Evolutionary conservation across 2,888 invertebrate genomes (phyloP).

Genomic region (Furcula furcula): DNA sequence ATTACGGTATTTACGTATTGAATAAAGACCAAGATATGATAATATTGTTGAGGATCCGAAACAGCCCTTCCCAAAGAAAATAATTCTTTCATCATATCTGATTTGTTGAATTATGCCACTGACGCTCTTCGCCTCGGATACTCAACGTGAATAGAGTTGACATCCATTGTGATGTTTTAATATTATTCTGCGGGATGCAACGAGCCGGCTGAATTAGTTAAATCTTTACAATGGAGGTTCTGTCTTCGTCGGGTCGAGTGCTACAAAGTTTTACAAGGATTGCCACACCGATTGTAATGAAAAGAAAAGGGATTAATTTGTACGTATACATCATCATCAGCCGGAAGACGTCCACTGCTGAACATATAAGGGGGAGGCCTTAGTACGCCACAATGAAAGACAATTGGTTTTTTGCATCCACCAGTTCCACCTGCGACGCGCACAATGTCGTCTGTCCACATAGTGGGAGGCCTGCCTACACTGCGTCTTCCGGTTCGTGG

Average conservation of each 20-base stretch:
- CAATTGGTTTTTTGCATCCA: no score
- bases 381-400: no score
- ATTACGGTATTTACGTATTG: conserved; percentile 30
- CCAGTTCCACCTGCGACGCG: no score
- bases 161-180: conserved; percentile 79
- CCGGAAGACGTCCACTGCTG: no score
- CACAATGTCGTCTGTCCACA: no score
- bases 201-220: conserved; percentile 75
- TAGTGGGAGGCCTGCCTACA: no score
- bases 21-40: conserved; percentile 35
- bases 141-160: conserved; percentile 77
- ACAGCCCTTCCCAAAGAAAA: conserved; percentile 48
- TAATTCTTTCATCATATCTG: conserved; percentile 60
- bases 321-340: no score
- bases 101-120: conserved; percentile 69
- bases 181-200: conserved; percentile 75
- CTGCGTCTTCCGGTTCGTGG: no score
- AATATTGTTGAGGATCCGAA: conserved; percentile 46
- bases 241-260: conserved; percentile 73
- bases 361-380: no score
- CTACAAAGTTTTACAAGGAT: conserved; percentile 72
- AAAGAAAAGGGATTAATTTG: conserved; percentile 61
- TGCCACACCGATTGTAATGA: conserved; percentile 58
- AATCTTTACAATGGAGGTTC: conserved; percentile 72
- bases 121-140: conserved; percentile 70